Evolutionary conservation across 2,113 vertebrate genomes (phyloP).

Genomic region (Notothenia coriiceps): DNA sequence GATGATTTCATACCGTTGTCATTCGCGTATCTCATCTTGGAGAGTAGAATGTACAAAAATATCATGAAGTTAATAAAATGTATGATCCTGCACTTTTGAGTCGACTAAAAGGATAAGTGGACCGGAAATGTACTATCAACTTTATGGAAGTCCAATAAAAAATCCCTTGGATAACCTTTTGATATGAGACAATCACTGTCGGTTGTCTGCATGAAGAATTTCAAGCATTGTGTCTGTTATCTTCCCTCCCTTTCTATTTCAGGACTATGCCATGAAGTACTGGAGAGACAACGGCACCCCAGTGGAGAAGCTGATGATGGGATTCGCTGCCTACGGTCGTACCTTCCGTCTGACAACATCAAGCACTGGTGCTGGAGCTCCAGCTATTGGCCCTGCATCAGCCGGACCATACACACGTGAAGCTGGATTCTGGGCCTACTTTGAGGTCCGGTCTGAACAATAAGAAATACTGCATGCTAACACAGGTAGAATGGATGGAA

Average conservation of each 20-base stretch:
- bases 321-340: constrained; percentile 87
- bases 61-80: neutral
- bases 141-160: neutral
- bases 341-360: constrained; percentile 84
- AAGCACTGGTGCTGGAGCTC: constrained; percentile 74
- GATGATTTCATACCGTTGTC: neutral
- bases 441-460: constrained; percentile 80
- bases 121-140: neutral
- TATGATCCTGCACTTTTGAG: neutral
- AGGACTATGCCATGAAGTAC: constrained; percentile 82
- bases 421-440: constrained; percentile 88
- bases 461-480: neutral
- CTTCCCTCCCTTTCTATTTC: neutral
- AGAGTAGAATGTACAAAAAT: neutral
- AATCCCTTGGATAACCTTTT: neutral
- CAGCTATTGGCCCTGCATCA: constrained; percentile 79
- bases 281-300: constrained; percentile 87
- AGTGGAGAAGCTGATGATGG: constrained; percentile 87
- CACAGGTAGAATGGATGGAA: neutral
- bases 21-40: neutral
- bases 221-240: neutral
- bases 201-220: neutral
- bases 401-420: constrained; percentile 86
- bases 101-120: neutral
- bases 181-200: neutral